phyloP scores from a whole-genome alignment of 2,888 invertebrate genomes.

The Harpagoxenus sublaevis region DNA sequence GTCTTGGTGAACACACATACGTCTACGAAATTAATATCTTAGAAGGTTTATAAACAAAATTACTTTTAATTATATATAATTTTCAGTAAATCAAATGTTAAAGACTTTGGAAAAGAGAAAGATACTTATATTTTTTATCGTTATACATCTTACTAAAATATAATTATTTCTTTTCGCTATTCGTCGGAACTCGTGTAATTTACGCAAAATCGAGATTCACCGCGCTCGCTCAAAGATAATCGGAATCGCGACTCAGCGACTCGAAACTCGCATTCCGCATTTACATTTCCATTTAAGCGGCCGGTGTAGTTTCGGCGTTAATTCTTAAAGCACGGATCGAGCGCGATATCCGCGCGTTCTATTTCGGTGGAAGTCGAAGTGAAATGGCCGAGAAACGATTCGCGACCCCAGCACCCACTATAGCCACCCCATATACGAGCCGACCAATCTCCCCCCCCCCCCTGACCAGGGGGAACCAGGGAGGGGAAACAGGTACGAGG shows the following conservation, averaged over 20 bases:
- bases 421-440: slow-evolving; percentile 55
- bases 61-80: background rate
- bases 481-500: background rate
- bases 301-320: slow-evolving; percentile 58
- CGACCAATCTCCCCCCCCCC: slow-evolving; percentile 60
- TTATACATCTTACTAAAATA: background rate
- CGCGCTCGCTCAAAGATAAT: background rate
- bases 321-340: slow-evolving; percentile 71
- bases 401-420: slow-evolving; percentile 75
- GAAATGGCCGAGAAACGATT: slow-evolving; percentile 75
- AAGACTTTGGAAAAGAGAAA: background rate
- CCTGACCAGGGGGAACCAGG: background rate
- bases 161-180: background rate
- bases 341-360: slow-evolving; percentile 73
- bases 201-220: slow-evolving; percentile 4
- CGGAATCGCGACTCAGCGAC: slow-evolving; percentile 4
- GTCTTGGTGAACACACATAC: background rate
- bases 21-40: background rate
- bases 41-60: background rate
- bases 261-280: slow-evolving; percentile 45
- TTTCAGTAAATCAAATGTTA: background rate
- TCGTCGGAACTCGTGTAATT: background rate
- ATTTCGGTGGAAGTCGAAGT: slow-evolving; percentile 71
- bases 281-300: slow-evolving; percentile 48
- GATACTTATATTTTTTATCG: background rate